phyloP scores from a whole-genome alignment of 2,797 vertebrate species.

The Bryconaethiops microstoma region DNA sequence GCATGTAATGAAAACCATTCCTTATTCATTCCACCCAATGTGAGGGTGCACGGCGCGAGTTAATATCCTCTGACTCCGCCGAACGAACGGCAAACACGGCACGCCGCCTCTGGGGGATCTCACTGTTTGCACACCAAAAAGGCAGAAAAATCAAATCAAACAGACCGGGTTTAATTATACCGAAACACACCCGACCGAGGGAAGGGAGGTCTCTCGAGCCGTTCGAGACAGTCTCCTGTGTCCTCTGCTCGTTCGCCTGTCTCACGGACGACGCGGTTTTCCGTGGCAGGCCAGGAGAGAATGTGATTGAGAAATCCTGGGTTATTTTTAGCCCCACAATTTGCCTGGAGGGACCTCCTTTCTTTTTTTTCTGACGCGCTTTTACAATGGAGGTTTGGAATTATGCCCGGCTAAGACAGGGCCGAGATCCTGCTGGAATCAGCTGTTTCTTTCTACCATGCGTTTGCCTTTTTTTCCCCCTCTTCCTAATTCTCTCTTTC shows the following conservation, averaged over 20 bases:
- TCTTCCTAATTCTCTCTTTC: slow-evolving; percentile 13
- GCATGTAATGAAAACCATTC: slow-evolving; percentile 75
- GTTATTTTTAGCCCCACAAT: slow-evolving; percentile 74
- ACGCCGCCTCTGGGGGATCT: slow-evolving; percentile 57
- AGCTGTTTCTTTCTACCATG: slow-evolving; percentile 27
- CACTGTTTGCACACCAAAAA: slow-evolving; percentile 63
- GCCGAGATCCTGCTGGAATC: slow-evolving; percentile 35
- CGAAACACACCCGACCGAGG: slow-evolving; percentile 60
- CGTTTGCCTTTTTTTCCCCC: neutral
- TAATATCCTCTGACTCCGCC: slow-evolving; percentile 63
- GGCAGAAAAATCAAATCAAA: slow-evolving; percentile 68
- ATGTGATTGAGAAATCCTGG: slow-evolving; percentile 74
- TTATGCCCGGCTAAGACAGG: slow-evolving; percentile 34
- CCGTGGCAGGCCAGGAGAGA: slow-evolving; percentile 58
- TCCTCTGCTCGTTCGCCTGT: slow-evolving; percentile 44
- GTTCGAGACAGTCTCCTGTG: slow-evolving; percentile 31
- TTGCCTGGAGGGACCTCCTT: slow-evolving; percentile 64
- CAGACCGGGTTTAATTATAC: slow-evolving; percentile 75
- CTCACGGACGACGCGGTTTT: slow-evolving; percentile 62
- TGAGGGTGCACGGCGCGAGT: slow-evolving; percentile 58
- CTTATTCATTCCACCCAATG: slow-evolving; percentile 76
- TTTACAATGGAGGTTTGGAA: slow-evolving; percentile 49
- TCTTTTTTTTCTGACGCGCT: slow-evolving; percentile 25
- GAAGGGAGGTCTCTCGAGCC: slow-evolving; percentile 5
- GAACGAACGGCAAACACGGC: slow-evolving; percentile 53